Evolutionary conservation across 2,113 vertebrate species (phyloP).

Genomic region (Phylloscopus whistleri): DNA sequence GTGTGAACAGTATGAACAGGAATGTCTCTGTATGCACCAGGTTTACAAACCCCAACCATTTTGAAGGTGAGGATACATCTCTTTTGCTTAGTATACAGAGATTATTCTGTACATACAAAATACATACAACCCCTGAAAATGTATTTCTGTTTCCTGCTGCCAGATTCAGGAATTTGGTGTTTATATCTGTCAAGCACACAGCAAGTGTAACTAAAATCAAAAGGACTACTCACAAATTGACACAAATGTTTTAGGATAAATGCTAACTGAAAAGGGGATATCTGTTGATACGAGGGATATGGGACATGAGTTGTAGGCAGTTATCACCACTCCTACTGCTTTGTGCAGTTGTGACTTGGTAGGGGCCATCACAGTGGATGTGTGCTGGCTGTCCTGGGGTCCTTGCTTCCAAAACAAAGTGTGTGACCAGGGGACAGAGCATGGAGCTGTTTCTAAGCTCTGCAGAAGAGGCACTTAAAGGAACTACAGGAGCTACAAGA

Average conservation of each 20-base stretch:
- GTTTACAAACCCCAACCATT: not conserved
- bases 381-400: not conserved
- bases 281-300: not conserved
- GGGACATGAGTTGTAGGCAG: not conserved
- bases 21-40: not conserved
- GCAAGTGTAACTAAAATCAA: not conserved
- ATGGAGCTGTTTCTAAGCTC: not conserved
- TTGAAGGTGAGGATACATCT: not conserved
- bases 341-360: not conserved
- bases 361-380: not conserved
- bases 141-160: not conserved
- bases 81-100: not conserved
- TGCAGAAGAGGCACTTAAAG: not conserved
- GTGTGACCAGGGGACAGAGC: not conserved
- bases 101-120: not conserved
- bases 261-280: not conserved
- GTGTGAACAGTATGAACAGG: not conserved
- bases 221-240: not conserved
- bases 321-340: not conserved
- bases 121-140: not conserved
- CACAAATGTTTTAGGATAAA: not conserved
- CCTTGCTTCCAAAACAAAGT: not conserved
- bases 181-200: not conserved
- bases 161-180: not conserved
- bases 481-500: not conserved